Evolutionary conservation across 2,888 invertebrate genomes (phyloP).

Genomic region (Eledona agricola): DNA sequence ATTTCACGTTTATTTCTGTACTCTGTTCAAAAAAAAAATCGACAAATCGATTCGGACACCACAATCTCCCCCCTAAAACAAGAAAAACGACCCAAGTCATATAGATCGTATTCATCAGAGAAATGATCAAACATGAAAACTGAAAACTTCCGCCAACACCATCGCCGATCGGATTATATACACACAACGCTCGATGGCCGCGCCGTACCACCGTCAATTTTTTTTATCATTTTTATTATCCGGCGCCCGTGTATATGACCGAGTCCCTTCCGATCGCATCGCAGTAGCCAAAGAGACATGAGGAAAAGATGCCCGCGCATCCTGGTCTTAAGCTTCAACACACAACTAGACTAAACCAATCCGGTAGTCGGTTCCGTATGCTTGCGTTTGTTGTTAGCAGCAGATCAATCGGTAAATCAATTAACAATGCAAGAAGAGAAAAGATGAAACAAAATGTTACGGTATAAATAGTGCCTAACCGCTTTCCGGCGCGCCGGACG

Average conservation of each 20-base stretch:
- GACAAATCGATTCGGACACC: slow-evolving; percentile 27
- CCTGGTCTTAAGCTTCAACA: slow-evolving; percentile 25
- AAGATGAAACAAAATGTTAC: slow-evolving; percentile 44
- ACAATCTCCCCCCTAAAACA: slow-evolving; percentile 42
- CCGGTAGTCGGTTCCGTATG: slow-evolving; percentile 29
- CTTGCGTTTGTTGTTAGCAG: slow-evolving; percentile 29
- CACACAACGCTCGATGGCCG: no score
- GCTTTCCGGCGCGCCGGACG: slow-evolving; percentile 38
- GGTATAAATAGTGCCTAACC: slow-evolving; percentile 55
- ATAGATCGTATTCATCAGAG: slow-evolving; percentile 16
- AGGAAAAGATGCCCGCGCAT: slow-evolving; percentile 16
- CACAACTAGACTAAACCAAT: slow-evolving; percentile 21
- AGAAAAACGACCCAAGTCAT: slow-evolving; percentile 32
- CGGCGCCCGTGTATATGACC: slow-evolving; percentile 4
- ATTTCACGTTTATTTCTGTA: slow-evolving; percentile 32
- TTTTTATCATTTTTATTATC: not conserved
- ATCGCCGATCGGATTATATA: no score
- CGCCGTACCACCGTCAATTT: no score
- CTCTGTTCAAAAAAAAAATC: slow-evolving; percentile 35
- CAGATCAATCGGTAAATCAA: slow-evolving; percentile 29
- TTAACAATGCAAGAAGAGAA: slow-evolving; percentile 19
- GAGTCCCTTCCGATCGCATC: slow-evolving; percentile 13
- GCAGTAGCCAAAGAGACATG: slow-evolving; percentile 12
- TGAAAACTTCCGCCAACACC: slow-evolving; percentile 10
- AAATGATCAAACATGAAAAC: slow-evolving; percentile 26